These are phyloP conservation scores for Octodon degus DNA, from an alignment of 2,113 vertebrate genomes.

Conservation along the genomic window DNA sequence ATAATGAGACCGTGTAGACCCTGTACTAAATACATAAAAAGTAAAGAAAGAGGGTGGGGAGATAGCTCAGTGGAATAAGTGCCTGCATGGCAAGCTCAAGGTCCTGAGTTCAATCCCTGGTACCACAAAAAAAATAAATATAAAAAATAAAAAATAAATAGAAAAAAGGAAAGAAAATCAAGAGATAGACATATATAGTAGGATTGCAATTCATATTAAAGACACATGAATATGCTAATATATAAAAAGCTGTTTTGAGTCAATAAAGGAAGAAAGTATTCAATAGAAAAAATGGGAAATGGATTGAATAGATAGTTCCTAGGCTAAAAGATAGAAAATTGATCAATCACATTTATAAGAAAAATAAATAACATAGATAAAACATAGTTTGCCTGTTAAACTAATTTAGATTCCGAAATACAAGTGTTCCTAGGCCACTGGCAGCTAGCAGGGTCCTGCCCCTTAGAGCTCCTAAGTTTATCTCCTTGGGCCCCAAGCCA, in stretches of 20 bases:
- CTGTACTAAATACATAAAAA: too few species aligned
- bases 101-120: too few species aligned
- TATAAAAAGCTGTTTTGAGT: not conserved
- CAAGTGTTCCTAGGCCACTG: too few species aligned
- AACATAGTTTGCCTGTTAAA: not conserved
- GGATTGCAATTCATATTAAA: not conserved
- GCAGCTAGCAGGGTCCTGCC: not conserved
- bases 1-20: too few species aligned
- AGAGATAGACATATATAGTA: not conserved
- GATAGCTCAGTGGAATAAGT: too few species aligned
- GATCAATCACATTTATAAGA: not conserved
- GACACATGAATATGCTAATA: not conserved
- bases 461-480: not conserved
- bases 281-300: not conserved
- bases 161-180: not conserved
- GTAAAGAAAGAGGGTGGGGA: too few species aligned
- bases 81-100: too few species aligned
- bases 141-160: too few species aligned
- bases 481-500: not conserved
- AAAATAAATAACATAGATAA: not conserved
- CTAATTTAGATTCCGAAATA: not conserved
- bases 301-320: not conserved
- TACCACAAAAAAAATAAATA: too few species aligned
- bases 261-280: conserved; percentile 1
- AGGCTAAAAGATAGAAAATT: not conserved